Conservation (phyloP, 2,888 invertebrate genomes). For the Eulithis testata region DNA sequence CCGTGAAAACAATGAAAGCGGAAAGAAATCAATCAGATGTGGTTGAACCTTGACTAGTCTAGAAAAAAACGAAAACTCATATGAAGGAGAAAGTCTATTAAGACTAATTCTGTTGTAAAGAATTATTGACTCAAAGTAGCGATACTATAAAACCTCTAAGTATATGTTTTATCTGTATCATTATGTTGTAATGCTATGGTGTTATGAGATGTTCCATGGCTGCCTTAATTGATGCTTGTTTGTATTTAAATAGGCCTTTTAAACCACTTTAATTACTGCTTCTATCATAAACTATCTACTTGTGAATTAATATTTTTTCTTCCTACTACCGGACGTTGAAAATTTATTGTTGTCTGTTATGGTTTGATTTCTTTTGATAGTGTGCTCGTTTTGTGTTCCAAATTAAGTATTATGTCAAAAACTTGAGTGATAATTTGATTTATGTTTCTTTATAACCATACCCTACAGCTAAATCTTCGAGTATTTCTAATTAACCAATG, state of each 20-base stretch:
- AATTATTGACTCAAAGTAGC: neutral
- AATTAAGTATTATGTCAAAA: no score
- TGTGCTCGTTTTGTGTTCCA: neutral
- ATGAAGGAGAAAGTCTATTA: slow-evolving; percentile 33
- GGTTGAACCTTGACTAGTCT: slow-evolving; percentile 15
- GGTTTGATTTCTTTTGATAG: neutral
- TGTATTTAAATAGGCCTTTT: slow-evolving; percentile 1
- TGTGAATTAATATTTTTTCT: slow-evolving; percentile 1
- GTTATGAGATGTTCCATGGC: slow-evolving; percentile 6
- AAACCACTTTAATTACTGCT: slow-evolving; percentile 6
- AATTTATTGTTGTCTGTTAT: neutral
- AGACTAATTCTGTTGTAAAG: slow-evolving; percentile 3
- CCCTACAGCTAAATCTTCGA: no score
- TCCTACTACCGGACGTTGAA: neutral
- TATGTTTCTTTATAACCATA: no score
- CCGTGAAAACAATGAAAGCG: slow-evolving; percentile 35
- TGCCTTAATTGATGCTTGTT: slow-evolving; percentile 3
- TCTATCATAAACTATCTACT: slow-evolving; percentile 7
- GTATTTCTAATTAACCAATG: slow-evolving; percentile 27
- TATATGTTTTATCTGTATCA: slow-evolving; percentile 9
- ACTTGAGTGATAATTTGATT: no score
- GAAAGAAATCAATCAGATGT: slow-evolving; percentile 30
- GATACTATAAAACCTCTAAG: neutral
- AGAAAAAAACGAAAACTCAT: slow-evolving; percentile 38
- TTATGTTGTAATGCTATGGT: slow-evolving; percentile 4